Conservation (phyloP, 2,113 vertebrate genomes). For the Arvicanthis niloticus region DNA sequence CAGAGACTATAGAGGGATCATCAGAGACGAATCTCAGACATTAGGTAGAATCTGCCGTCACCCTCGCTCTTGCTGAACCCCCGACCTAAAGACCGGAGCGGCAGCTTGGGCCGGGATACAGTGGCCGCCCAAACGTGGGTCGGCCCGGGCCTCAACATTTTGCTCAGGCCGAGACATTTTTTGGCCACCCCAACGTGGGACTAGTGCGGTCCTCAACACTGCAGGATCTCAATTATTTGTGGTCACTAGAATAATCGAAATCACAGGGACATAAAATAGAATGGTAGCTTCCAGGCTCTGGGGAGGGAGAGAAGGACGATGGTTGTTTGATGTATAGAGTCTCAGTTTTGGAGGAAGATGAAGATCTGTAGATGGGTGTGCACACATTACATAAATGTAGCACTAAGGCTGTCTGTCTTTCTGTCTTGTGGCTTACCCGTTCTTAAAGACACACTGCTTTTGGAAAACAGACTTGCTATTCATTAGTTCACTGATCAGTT, state of each 20-base stretch:
- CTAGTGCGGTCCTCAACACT: too few species aligned
- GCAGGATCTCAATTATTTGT: neutral
- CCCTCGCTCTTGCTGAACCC: too few species aligned
- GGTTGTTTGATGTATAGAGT: neutral
- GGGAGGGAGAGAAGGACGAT: fast-evolving
- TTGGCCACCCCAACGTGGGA: too few species aligned
- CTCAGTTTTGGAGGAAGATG: neutral
- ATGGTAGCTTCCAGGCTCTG: neutral
- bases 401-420: neutral
- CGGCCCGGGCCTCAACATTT: too few species aligned
- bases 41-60: too few species aligned
- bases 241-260: neutral
- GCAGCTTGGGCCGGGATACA: too few species aligned
- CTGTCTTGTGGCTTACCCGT: neutral
- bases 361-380: neutral
- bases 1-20: too few species aligned
- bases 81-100: too few species aligned
- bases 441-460: neutral
- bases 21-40: too few species aligned
- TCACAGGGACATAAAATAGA: neutral
- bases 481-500: neutral
- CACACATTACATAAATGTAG: neutral
- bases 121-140: too few species aligned
- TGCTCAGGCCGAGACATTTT: too few species aligned
- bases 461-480: neutral